A percentile compares a stretch with the other conserved stretches of the same genome.
phyloP scores from a whole-genome alignment of 1,140 invertebrate species.

The Portunus trituberculatus region DNA sequence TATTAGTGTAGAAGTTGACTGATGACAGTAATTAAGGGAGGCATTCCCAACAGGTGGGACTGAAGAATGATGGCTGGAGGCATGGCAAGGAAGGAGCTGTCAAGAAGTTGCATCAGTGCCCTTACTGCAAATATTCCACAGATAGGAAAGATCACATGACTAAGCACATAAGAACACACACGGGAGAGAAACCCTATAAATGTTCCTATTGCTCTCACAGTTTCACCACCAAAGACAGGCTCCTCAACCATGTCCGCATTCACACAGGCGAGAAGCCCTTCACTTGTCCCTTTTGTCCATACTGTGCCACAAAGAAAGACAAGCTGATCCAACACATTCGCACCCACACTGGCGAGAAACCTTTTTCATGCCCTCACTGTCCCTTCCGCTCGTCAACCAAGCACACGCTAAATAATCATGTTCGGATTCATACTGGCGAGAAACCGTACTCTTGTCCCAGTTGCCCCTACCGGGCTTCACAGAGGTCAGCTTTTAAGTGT shows the following conservation, averaged over 20 bases:
- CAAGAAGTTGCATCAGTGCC: slow-evolving; percentile 63
- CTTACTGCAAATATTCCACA: slow-evolving; percentile 73
- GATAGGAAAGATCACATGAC: slow-evolving; percentile 70
- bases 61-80: slow-evolving; percentile 61
- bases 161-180: slow-evolving; percentile 67
- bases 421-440: slow-evolving; percentile 59
- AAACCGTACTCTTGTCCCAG: slow-evolving; percentile 59
- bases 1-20: slow-evolving; percentile 62
- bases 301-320: slow-evolving; percentile 66
- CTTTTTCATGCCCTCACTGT: slow-evolving; percentile 63
- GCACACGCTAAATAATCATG: slow-evolving; percentile 56
- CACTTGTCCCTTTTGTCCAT: slow-evolving; percentile 54
- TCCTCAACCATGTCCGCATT: slow-evolving; percentile 60
- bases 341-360: slow-evolving; percentile 60
- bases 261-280: slow-evolving; percentile 65
- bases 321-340: slow-evolving; percentile 63
- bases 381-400: slow-evolving; percentile 58
- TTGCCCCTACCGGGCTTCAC: slow-evolving; percentile 59
- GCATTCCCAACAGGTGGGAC: slow-evolving; percentile 70
- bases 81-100: slow-evolving; percentile 57
- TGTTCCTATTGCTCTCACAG: slow-evolving; percentile 63
- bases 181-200: slow-evolving; percentile 64
- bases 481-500: slow-evolving; percentile 46
- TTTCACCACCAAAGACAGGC: slow-evolving; percentile 60
- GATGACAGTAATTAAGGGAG: slow-evolving; percentile 70